Percentiles rank a stretch among this genome's conserved stretches.
phyloP scores from a whole-genome alignment of 2,888 invertebrate species.

The Hydraecia micacea region DNA sequence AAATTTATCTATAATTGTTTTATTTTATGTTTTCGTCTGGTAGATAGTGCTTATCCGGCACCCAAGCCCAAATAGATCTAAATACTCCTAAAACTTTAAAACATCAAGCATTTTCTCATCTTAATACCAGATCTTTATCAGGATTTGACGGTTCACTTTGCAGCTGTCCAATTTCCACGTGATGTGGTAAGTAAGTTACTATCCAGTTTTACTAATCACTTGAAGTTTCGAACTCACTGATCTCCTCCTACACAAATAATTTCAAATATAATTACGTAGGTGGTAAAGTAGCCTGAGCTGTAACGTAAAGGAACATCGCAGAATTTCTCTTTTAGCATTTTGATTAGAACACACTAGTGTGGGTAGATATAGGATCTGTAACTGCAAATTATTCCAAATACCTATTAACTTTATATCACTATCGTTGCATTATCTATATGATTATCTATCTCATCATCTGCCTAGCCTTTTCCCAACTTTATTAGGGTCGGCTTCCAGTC shows the following conservation, averaged over 20 bases:
- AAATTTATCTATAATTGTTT: neutral
- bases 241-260: slow-evolving; percentile 36
- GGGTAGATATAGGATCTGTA: neutral
- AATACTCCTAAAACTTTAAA: too few relatives aligned
- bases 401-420: too few relatives aligned
- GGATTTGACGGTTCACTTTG: neutral
- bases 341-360: neutral
- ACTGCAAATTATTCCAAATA: neutral
- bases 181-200: neutral
- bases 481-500: too few relatives aligned
- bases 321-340: slow-evolving; percentile 1
- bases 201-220: slow-evolving; percentile 1
- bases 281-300: slow-evolving; percentile 4
- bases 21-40: neutral
- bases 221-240: neutral
- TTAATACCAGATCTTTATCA: neutral
- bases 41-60: neutral
- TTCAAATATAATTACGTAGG: slow-evolving; percentile 39
- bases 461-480: too few relatives aligned
- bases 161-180: neutral
- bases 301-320: neutral
- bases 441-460: too few relatives aligned
- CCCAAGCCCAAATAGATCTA: too few relatives aligned
- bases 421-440: too few relatives aligned
- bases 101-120: neutral